phyloP scores from a whole-genome alignment of 2,113 vertebrate genomes.

The Brachirus orientalis region DNA sequence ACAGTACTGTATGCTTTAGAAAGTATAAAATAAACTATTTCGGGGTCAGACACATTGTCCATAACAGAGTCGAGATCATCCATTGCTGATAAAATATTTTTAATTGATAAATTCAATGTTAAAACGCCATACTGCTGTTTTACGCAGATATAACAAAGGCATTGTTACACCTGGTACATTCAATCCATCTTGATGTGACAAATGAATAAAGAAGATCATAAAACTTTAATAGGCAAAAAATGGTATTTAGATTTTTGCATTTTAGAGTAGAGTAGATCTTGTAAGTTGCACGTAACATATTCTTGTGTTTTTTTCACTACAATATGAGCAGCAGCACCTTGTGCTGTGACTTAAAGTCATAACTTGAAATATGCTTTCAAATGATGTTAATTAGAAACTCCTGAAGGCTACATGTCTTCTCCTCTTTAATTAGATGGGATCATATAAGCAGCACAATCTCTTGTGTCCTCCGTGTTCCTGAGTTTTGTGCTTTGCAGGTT shows the following conservation, averaged over 20 bases:
- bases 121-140: no score
- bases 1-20: no score
- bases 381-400: conserved; percentile 56
- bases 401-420: conserved; percentile 32
- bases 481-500: conserved; percentile 22
- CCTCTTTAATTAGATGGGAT: conserved; percentile 48
- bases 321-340: conserved; percentile 34
- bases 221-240: no score
- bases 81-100: no score
- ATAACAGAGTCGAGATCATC: no score
- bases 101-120: no score
- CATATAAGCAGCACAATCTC: neutral
- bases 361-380: conserved; percentile 14
- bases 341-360: conserved; percentile 20
- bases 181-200: neutral
- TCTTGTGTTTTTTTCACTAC: conserved; percentile 38
- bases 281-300: conserved; percentile 21
- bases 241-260: no score
- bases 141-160: neutral
- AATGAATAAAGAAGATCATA: no score
- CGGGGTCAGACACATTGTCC: no score
- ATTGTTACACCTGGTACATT: neutral
- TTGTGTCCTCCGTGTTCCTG: conserved; percentile 28
- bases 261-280: neutral
- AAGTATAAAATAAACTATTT: no score